Evolutionary conservation across 1,140 invertebrate genomes (phyloP), one percentile per base, ranked within the genome.

Genomic region (Meteorus sp.): DNA sequence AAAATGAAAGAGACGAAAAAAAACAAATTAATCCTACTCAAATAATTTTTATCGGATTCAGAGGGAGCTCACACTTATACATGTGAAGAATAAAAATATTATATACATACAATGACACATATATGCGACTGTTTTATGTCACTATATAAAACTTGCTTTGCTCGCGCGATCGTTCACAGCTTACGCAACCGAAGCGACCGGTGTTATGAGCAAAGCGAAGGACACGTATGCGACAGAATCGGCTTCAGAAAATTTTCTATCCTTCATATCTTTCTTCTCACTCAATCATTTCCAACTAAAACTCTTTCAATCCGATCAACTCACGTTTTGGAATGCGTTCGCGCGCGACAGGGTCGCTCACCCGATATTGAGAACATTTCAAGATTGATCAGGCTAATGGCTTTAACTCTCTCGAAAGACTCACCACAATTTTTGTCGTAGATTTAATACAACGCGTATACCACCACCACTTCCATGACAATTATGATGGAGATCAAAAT

Each of bases 221-320:
- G 73, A 76, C 73, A 68, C 68, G 29, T 29, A 60, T 70, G 66
- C 68, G 67, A 74, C 70, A 69, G 66, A 64, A 65, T 61, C 45
- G 56, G 60, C 65, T 68, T 67, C 66, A 65, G 65, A 70, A 69
- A 69, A n/a, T n/a, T n/a, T 67, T 66, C 60, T 66, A 8, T 52
- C 17, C 13, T 5, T 22, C 31, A 13, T n/a, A 22, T n/a, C 11
- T 37, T 31, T 17, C 11, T 19, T 35, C 2, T 2, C 5, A 22
- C 19, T 37, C 31, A 20, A 15, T 22, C 33, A 2, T 13, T 35
- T n/a, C n/a, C n/a, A 4, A 22, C 37, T 52, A 8, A 37, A 52
- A 52, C 9, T 52, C 20, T 52, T 52, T 52, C 17, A 52, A 52
- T 52, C 33, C 17, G 33, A 52, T 37, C 27, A 19, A 15, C 13